Percentiles rank a stretch among this genome's conserved stretches.
Conservation (phyloP, 35 echinoderm and acorn worm species). For the Stichopus chloronotus region DNA sequence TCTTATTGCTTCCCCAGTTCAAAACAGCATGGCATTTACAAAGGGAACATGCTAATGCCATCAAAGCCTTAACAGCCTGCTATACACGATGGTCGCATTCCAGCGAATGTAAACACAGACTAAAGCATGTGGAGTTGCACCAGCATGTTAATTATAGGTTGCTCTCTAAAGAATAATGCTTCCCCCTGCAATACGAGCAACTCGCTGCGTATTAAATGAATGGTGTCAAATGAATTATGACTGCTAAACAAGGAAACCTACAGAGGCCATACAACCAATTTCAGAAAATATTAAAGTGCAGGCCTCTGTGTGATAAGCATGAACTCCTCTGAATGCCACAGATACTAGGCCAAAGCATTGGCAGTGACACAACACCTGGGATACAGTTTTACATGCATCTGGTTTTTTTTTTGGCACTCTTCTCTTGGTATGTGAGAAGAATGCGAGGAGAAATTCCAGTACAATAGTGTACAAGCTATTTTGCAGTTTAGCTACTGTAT, state of each 20-base stretch:
- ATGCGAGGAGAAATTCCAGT: conserved; percentile 26
- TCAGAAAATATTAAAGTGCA: conserved; percentile 35
- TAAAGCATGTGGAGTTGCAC: conserved; percentile 1
- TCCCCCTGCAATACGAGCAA: neutral
- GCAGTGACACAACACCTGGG: neutral
- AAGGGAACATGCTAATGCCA: neutral
- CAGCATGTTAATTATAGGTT: conserved; percentile 15
- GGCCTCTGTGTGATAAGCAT: neutral
- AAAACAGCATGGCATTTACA: neutral
- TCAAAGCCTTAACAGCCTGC: neutral
- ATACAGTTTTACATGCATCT: neutral
- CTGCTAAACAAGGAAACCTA: conserved; percentile 54
- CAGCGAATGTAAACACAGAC: conserved; percentile 20
- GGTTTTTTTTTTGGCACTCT: conserved; percentile 27
- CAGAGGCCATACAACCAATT: conserved; percentile 37
- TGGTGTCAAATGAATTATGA: conserved; percentile 56
- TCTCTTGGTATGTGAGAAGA: conserved; percentile 36
- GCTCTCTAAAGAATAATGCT: neutral
- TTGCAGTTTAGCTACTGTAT: neutral
- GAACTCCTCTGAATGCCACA: conserved; percentile 1
- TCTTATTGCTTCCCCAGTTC: neutral
- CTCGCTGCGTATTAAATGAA: neutral
- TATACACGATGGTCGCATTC: neutral
- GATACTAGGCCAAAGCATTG: conserved; percentile 44
- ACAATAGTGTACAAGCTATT: neutral